A percentile compares a stretch with the other conserved stretches of the same genome.
Evolutionary conservation across 2,797 vertebrate genomes (phyloP).

Genomic region (Sylvia borin): DNA sequence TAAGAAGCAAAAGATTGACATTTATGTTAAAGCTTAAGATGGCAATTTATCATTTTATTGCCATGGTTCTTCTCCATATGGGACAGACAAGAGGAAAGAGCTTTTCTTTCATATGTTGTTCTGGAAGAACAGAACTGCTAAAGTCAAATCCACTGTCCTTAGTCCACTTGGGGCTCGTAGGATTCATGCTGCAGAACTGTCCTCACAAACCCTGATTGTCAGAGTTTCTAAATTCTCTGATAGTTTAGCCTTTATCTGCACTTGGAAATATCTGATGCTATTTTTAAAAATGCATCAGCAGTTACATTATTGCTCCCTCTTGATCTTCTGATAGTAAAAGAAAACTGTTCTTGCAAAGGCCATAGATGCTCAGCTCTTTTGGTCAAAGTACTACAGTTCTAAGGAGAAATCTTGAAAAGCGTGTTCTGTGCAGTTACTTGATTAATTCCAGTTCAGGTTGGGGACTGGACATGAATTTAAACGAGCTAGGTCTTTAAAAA

Average conservation of each 20-base stretch:
- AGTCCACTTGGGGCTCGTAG: background rate
- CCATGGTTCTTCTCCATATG: background rate
- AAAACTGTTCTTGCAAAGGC: background rate
- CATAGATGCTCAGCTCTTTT: background rate
- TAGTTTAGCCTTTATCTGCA: background rate
- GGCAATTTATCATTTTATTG: background rate
- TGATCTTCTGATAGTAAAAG: background rate
- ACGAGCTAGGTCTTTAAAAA: background rate
- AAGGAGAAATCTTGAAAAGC: background rate
- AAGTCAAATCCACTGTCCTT: background rate
- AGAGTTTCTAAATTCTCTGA: background rate
- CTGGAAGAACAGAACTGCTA: background rate
- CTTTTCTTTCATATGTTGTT: background rate
- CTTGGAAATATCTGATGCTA: conserved; percentile 1
- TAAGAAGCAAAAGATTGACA: background rate
- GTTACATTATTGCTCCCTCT: background rate
- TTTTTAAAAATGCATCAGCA: conserved; percentile 20
- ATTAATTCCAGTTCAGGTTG: background rate
- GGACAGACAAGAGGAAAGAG: background rate
- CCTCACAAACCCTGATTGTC: background rate
- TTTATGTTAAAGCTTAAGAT: background rate
- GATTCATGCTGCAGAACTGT: background rate
- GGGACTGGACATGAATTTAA: conserved; percentile 27
- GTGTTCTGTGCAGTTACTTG: background rate
- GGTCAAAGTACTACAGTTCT: background rate